Evolutionary conservation across 2,888 invertebrate species (phyloP), one percentile per base, ranked within the genome.

Genomic region (Pandemis cinnamomeana): DNA sequence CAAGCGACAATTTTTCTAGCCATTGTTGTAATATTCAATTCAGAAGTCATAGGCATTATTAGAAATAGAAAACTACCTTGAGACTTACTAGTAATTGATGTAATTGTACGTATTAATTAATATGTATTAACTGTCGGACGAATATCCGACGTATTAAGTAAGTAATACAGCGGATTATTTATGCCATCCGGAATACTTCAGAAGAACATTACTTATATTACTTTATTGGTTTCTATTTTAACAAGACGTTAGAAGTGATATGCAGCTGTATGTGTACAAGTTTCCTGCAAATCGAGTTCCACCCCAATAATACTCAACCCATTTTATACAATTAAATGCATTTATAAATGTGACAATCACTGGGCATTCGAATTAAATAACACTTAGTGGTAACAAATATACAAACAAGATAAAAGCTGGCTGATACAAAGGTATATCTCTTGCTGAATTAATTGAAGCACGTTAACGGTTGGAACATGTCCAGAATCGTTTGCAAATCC

Each of bases 291-390:
- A 36, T 36, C 3, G 27, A 36, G 27, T 36, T 36, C 27, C 1
- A 36, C 27, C 27, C 27, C 27, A 36, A 36, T 36, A 36, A 36
- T 36, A 36, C 4, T 36, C 27, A 36, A 36, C 27, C 27, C 27
- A 51, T n/a, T n/a, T 7, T 15, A 48, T 48, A 27, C 46, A 46
- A 11, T 46, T 46, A 64, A 64, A 64, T 48, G 7, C 27, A 46
- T 5, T 27, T 64, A 6, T 64, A 8, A 46, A 27, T 48, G 27
- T 64, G 27, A 27, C 64, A 20, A 7, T 46, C 15, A 5, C 48
- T 61, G 15, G 64, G 10, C 64, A 64, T 6, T 7, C 11, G 13
- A 46, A 20, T 64, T 44, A 44, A 62, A 62, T 51, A 51, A 51
- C 41, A 61, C 41, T n/a, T n/a, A 41, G 41, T 41, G 41, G 41